phyloP scores from a whole-genome alignment of 2,888 invertebrate genomes.

The Microctonus hyperodae region DNA sequence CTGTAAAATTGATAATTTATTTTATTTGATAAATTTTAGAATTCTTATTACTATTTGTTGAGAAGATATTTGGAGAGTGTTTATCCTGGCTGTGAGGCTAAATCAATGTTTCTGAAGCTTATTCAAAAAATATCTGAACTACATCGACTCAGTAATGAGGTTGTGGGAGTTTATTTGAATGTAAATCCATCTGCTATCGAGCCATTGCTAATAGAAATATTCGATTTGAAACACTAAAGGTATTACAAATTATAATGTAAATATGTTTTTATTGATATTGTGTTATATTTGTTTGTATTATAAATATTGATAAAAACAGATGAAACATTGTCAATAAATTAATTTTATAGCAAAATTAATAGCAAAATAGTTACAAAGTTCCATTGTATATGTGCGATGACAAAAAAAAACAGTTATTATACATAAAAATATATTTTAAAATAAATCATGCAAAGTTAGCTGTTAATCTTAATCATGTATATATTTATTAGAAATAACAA shows the following conservation, averaged over 20 bases:
- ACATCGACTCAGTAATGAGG: slow-evolving; percentile 85
- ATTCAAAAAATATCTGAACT: slow-evolving; percentile 93
- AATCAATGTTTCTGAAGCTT: slow-evolving; percentile 84
- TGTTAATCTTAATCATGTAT: not conserved
- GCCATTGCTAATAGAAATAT: slow-evolving; percentile 92
- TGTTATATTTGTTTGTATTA: not conserved
- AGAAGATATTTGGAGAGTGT: slow-evolving; percentile 84
- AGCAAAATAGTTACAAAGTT: not conserved
- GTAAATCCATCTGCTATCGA: slow-evolving; percentile 92
- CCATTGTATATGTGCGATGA: not conserved
- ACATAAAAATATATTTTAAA: not conserved
- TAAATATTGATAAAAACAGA: not conserved
- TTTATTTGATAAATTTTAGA: slow-evolving; percentile 67
- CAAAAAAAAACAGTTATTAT: not conserved
- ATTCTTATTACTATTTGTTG: slow-evolving; percentile 88
- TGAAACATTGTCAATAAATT: not conserved
- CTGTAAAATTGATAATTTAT: slow-evolving; percentile 20
- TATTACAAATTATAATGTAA: not conserved
- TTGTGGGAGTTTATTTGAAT: slow-evolving; percentile 91
- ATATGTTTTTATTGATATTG: not conserved
- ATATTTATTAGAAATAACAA: not conserved
- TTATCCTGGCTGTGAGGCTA: slow-evolving; percentile 86
- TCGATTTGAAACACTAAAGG: slow-evolving; percentile 82
- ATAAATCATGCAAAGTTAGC: not conserved
- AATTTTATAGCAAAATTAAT: not conserved